Conservation (phyloP, 1,140 invertebrate genomes). For the Physella acuta region DNA sequence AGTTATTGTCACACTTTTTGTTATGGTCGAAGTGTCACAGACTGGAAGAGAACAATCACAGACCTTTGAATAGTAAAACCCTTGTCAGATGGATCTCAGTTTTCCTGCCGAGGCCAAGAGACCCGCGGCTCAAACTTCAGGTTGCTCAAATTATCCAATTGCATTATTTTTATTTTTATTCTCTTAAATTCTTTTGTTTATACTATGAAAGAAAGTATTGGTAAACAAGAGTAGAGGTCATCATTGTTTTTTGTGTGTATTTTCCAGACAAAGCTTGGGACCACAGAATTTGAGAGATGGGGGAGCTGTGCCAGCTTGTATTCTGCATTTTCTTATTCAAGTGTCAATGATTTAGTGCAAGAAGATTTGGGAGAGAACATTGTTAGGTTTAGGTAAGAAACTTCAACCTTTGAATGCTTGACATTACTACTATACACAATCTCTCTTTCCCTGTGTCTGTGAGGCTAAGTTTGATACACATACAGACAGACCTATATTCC, state of each 20-base stretch:
- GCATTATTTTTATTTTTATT: no score
- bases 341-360: conserved; percentile 33
- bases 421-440: no score
- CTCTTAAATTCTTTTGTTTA: no score
- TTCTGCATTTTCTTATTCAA: not conserved
- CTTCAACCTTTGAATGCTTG: no score
- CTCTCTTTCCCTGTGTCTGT: no score
- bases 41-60: conserved; percentile 1
- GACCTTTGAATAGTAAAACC: conserved; percentile 7
- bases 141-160: no score
- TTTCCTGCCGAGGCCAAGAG: conserved; percentile 4
- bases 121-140: conserved; percentile 14
- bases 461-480: no score
- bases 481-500: no score
- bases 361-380: conserved; percentile 46
- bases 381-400: conserved; percentile 39
- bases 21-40: not conserved
- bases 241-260: not conserved
- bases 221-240: not conserved
- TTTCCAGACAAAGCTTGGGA: not conserved
- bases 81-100: conserved; percentile 21
- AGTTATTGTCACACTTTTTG: not conserved
- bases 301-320: conserved; percentile 14
- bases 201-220: conserved; percentile 6
- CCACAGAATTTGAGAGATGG: conserved; percentile 2